A percentile compares a stretch with the other conserved stretches of the same genome.
These are phyloP conservation scores for Amniataba percoides DNA, from an alignment of 2,797 vertebrate species.

Conservation along the genomic window DNA sequence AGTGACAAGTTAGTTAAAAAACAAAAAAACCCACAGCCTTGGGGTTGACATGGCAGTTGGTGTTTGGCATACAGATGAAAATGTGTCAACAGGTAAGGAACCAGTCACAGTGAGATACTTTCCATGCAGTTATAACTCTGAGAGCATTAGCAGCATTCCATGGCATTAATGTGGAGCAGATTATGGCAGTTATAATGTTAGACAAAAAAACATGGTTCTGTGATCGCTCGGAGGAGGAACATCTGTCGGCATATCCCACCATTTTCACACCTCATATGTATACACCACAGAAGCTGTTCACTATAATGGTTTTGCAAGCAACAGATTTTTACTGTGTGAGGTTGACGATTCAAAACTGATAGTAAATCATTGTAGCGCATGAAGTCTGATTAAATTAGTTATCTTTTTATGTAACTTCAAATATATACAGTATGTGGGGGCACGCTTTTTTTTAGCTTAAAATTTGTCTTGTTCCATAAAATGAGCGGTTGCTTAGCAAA, in stretches of 20 bases:
- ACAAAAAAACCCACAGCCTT: conserved; percentile 31
- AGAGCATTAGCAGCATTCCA: conserved; percentile 92
- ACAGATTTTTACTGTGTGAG: conserved; percentile 61
- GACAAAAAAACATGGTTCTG: conserved; percentile 85
- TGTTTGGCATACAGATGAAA: conserved; percentile 69
- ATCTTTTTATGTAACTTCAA: conserved; percentile 8
- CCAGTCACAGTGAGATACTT: conserved; percentile 65
- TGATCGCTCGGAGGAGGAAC: conserved; percentile 84
- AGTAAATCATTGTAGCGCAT: background rate
- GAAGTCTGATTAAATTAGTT: conserved; percentile 3
- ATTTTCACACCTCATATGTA: conserved; percentile 62
- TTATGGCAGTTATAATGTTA: conserved; percentile 87
- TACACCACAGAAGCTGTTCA: conserved; percentile 56
- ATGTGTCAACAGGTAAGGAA: conserved; percentile 70
- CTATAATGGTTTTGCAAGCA: conserved; percentile 56
- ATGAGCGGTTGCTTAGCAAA: conserved; percentile 34
- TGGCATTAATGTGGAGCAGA: conserved; percentile 93
- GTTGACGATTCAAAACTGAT: conserved; percentile 11
- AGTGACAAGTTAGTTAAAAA: conserved; percentile 53
- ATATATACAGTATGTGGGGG: conserved; percentile 1
- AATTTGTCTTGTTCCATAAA: conserved; percentile 13
- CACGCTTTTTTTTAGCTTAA: conserved; percentile 1
- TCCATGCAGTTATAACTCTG: conserved; percentile 78
- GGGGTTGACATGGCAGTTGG: conserved; percentile 45
- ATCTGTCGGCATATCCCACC: conserved; percentile 78